Base-by-base conservation (phyloP, 2,888 invertebrate species). In the Cosmia pyralina region DNA sequence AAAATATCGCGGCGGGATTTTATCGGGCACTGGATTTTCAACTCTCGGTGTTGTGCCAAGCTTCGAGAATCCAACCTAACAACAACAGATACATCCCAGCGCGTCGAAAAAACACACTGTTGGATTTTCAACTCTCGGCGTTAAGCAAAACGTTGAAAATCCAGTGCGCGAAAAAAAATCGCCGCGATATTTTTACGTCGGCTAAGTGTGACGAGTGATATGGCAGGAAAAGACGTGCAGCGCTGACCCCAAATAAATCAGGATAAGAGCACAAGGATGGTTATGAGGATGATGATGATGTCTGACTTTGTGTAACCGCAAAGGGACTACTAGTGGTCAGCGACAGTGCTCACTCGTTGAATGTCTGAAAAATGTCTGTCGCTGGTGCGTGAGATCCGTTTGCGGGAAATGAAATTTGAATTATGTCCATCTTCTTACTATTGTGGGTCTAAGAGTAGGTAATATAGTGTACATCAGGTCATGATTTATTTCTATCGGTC, bases 401-500 rank as follows among this genome's bases (percentile, higher is more conserved):
- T 68, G 22, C 4, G 7, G 46, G 2, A 15, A 68, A 10, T 67
- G 19, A 10, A 50, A 71, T 44, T 0, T n/a, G 44, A 60, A 72
- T 48, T 11, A 62, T 55, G 13, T 55, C 17, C 11, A 50, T 34
- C 4, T 19, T 4, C 28, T 15, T 38, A n/a, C 34, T 13, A 22
- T 38, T 48, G 41, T 60, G 17, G 13, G 57, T 52, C 52, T 52
- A 34, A 63, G 41, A 53, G 55, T 53, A 66, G 58, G n/a, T 63
- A n/a, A n/a, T n/a, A 63, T 63, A 63, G 48, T 73, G 28, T 67
- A 44, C 11, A 63, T 28, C 1, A 63, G 58, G 41, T 48, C 63
- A 75, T 28, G 58, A 58, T 71, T 74, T 64, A 69, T 77, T 80
- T 73, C 69, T 48, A 65, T 64, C 17, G 57, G 63, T 59, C 28